Evolutionary conservation across 2,113 vertebrate genomes (phyloP).

Genomic region (Neodontobutis hainanensis): DNA sequence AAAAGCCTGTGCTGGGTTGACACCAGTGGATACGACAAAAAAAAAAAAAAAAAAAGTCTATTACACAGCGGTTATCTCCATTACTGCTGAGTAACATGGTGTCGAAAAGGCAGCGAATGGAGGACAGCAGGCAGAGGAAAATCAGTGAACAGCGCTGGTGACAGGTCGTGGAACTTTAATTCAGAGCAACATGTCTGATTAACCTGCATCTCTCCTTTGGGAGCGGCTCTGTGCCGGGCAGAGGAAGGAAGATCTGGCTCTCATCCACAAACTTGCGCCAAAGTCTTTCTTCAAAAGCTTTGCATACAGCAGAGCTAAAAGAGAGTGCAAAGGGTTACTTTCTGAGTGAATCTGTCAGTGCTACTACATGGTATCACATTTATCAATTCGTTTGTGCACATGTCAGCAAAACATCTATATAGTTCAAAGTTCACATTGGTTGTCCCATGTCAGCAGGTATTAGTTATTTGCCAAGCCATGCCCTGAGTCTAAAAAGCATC

Average conservation of each 20-base stretch:
- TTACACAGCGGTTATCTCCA: slow-evolving; percentile 70
- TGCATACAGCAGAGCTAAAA: background rate
- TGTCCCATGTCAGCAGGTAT: slow-evolving; percentile 12
- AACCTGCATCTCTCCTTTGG: slow-evolving; percentile 62
- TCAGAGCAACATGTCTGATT: slow-evolving; percentile 65
- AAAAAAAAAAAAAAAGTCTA: slow-evolving; percentile 59
- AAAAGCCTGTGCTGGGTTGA: slow-evolving; percentile 52
- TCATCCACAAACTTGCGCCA: background rate
- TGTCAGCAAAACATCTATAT: slow-evolving; percentile 13
- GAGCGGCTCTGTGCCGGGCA: slow-evolving; percentile 27
- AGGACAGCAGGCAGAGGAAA: slow-evolving; percentile 48
- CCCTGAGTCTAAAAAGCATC: slow-evolving; percentile 11
- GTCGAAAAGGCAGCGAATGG: slow-evolving; percentile 27
- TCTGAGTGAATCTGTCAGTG: slow-evolving; percentile 1
- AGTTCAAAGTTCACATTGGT: slow-evolving; percentile 12
- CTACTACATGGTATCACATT: slow-evolving; percentile 6
- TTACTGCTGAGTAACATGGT: slow-evolving; percentile 57
- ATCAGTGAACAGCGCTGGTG: slow-evolving; percentile 32
- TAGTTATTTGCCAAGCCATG: slow-evolving; percentile 11
- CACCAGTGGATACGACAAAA: slow-evolving; percentile 54
- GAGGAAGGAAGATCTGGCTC: slow-evolving; percentile 14
- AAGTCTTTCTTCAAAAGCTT: background rate
- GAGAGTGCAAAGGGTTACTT: background rate
- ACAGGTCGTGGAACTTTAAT: slow-evolving; percentile 63
- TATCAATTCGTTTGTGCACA: slow-evolving; percentile 11